Evolutionary conservation across 2,888 invertebrate species (phyloP), one percentile per base, ranked within the genome.

Genomic region (Callinectes sapidus): DNA sequence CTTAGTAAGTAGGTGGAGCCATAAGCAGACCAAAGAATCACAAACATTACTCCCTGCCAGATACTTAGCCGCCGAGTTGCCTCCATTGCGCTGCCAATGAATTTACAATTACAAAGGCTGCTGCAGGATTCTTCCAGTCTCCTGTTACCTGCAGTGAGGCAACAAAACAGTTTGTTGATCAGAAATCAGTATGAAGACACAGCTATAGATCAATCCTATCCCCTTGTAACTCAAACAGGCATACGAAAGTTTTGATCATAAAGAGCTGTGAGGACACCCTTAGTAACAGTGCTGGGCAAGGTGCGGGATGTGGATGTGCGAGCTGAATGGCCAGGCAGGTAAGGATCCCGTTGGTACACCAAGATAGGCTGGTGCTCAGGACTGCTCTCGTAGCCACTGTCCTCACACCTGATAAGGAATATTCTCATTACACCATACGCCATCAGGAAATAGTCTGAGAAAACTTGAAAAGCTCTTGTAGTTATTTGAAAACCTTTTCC

Each of bases 1-100:
- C 96, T 95, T 32, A 96, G 95, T 42, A 96, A 95, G 94, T 96
- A 96, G 3, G 96, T 95, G 10, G 95, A 95, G 10, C 95, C 96
- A 95, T 96, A 96, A 13, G 95, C 95, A 8, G 95, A 39, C 96
- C 96, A 96, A 48, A 95, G 95, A 5, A 95, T 90, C 16, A 92
- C 91, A 95, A 96, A 96, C 66, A 95, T 94, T 23, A 94, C 66
- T n/a, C 93, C 71, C 71, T 94, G 95, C 61, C 94, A 93, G 39
- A 90, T 3, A n/a, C 42, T 55, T 13, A 91, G 39, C 3, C 55
- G 87, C 32, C 35, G 32, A 14, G 81, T 13, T 81, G 81, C 3
- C 81, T 81, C 81, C 81, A 81, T 81, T 32, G 32, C 14, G 81
- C 81, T 35, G 81, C 35, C 81, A 81, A 35, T 32, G 16, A 35